These are phyloP conservation scores for Indicator maculatus DNA, from an alignment of 2,113 vertebrate genomes.

Conservation along the genomic window DNA sequence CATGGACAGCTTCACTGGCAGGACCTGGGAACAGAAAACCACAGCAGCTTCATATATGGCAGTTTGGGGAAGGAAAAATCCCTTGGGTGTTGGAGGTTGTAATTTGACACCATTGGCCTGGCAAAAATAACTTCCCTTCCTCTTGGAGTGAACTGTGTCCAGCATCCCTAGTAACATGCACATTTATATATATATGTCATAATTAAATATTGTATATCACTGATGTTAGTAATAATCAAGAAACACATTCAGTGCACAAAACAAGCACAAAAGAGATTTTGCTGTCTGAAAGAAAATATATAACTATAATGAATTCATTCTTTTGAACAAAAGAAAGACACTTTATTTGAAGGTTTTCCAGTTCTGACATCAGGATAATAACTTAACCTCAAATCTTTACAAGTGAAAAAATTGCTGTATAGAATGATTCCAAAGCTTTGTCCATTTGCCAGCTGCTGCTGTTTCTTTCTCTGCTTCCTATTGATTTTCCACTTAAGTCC, in stretches of 20 bases:
- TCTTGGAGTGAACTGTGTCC: neutral
- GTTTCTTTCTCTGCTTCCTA: conserved; percentile 18
- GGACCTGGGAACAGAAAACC: neutral
- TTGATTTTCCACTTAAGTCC: conserved; percentile 15
- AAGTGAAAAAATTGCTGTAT: neutral
- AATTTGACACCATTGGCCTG: neutral
- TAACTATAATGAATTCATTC: neutral
- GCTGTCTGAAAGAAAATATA: neutral
- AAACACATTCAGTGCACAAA: neutral
- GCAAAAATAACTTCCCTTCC: neutral
- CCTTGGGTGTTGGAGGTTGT: neutral
- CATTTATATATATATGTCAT: neutral
- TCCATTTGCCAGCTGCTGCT: neutral
- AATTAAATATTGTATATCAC: neutral
- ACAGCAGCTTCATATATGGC: neutral
- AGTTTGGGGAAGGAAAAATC: neutral
- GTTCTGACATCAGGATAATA: neutral
- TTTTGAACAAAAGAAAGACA: neutral
- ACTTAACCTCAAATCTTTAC: neutral
- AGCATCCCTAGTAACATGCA: neutral
- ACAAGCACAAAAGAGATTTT: neutral
- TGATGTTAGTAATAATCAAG: neutral
- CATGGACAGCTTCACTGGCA: neutral
- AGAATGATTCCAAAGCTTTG: neutral
- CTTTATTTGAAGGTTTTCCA: neutral